Conservation (phyloP, 2,888 invertebrate species). For the Agrotis ipsilon region DNA sequence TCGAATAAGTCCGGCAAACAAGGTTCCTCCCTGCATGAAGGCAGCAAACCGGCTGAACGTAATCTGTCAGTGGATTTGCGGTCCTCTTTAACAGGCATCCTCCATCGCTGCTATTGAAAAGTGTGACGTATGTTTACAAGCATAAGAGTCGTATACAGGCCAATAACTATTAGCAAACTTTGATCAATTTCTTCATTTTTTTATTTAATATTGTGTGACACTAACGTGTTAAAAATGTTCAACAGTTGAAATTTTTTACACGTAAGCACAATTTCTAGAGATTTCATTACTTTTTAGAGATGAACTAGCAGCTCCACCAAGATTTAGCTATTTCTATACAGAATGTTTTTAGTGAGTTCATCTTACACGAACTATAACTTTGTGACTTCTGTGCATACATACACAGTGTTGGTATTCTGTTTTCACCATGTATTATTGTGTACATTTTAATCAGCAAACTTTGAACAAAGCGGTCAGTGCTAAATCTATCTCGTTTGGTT, state of each 20-base stretch:
- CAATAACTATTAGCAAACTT: no score
- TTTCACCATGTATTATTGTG: not conserved
- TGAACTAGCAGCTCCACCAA: no score
- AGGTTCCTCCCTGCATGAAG: conserved; percentile 44
- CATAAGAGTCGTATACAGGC: not conserved
- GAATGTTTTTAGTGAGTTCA: no score
- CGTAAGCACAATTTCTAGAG: no score
- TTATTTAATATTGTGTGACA: no score
- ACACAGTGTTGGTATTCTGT: not conserved
- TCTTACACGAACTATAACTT: conserved; percentile 1
- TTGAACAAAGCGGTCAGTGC: conserved; percentile 11
- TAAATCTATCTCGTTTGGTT: conserved; percentile 26
- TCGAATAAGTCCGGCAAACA: conserved; percentile 61
- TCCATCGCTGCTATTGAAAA: conserved; percentile 34
- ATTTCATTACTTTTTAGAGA: no score
- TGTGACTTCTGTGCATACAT: conserved; percentile 1
- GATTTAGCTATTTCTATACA: no score
- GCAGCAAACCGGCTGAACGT: conserved; percentile 46
- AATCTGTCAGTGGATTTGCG: conserved; percentile 63
- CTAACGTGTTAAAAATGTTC: no score
- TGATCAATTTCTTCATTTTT: no score
- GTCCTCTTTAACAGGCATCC: conserved; percentile 44
- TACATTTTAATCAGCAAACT: conserved; percentile 9
- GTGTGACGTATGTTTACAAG: not conserved
- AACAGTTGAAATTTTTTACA: no score